Conservation (phyloP, 1,140 invertebrate species). For the Aphelinus atriplicis region DNA sequence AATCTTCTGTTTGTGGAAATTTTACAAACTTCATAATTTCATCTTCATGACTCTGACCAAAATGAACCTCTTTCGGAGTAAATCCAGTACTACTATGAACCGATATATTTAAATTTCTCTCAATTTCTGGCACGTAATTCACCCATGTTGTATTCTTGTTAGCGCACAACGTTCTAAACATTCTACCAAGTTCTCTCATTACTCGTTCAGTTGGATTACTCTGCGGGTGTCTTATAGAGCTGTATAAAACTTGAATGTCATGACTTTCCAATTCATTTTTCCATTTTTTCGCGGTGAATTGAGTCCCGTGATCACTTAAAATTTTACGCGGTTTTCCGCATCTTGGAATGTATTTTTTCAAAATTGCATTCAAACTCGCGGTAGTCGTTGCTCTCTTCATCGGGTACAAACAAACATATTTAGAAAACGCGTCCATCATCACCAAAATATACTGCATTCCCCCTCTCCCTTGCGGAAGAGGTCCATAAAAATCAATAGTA, state of each 20-base stretch:
- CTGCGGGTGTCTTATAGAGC: background rate
- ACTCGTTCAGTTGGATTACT: slow-evolving; percentile 30
- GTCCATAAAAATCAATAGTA: background rate
- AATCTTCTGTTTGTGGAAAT: background rate
- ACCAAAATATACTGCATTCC: background rate
- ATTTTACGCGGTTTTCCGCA: background rate
- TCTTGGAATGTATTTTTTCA: background rate
- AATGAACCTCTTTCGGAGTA: slow-evolving; percentile 54
- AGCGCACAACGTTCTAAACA: slow-evolving; percentile 49
- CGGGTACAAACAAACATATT: background rate
- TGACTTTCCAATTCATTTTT: background rate
- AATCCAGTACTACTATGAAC: slow-evolving; percentile 52
- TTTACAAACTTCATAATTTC: background rate
- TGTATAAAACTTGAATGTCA: background rate
- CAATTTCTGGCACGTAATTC: slow-evolving; percentile 38
- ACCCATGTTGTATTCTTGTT: slow-evolving; percentile 44
- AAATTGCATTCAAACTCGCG: background rate
- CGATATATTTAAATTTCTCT: slow-evolving; percentile 53
- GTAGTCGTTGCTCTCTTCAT: background rate
- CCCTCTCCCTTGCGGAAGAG: background rate
- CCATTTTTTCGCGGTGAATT: background rate
- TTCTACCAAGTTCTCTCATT: slow-evolving; percentile 48
- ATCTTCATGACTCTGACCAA: slow-evolving; percentile 39
- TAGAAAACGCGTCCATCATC: background rate
- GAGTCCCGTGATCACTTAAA: slow-evolving; percentile 30